Percentiles rank a stretch among this genome's conserved stretches.
Conservation (phyloP, 2,888 invertebrate species). For the Metacarcinus magister region DNA sequence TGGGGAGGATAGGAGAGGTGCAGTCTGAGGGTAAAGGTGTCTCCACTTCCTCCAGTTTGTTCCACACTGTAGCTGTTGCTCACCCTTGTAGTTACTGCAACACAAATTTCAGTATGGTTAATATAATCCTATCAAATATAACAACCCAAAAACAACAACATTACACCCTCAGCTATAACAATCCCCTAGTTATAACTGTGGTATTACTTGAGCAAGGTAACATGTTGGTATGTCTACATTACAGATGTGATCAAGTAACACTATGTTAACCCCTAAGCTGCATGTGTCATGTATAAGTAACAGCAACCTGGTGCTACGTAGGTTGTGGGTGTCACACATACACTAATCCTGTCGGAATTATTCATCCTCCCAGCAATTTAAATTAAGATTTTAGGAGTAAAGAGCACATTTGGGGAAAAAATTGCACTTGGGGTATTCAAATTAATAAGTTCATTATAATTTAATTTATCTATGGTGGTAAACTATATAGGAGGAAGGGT, state of each 20-base stretch:
- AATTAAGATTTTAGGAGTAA: not conserved
- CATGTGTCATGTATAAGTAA: too few species aligned
- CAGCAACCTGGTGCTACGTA: too few species aligned
- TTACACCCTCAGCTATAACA: not conserved
- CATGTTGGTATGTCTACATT: not conserved
- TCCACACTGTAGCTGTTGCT: constrained; percentile 68
- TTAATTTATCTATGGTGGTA: too few species aligned
- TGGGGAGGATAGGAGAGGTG: constrained; percentile 75
- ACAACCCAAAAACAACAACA: not conserved
- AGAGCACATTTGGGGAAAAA: too few species aligned
- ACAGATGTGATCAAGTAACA: not conserved
- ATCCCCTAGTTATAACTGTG: not conserved
- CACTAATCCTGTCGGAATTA: too few species aligned
- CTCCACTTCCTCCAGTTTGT: constrained; percentile 63
- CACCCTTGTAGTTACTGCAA: constrained; percentile 79
- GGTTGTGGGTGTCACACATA: too few species aligned
- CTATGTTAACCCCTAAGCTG: too few species aligned
- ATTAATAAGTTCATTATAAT: too few species aligned
- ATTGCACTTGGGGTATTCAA: too few species aligned
- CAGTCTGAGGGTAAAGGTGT: constrained; percentile 62
- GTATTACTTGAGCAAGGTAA: not conserved
- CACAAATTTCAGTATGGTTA: not conserved
- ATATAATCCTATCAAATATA: not conserved
- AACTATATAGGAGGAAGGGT: too few species aligned
- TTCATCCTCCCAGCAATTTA: too few species aligned